Conservation (phyloP, 2,113 vertebrate species). For the Azemiops feae region DNA sequence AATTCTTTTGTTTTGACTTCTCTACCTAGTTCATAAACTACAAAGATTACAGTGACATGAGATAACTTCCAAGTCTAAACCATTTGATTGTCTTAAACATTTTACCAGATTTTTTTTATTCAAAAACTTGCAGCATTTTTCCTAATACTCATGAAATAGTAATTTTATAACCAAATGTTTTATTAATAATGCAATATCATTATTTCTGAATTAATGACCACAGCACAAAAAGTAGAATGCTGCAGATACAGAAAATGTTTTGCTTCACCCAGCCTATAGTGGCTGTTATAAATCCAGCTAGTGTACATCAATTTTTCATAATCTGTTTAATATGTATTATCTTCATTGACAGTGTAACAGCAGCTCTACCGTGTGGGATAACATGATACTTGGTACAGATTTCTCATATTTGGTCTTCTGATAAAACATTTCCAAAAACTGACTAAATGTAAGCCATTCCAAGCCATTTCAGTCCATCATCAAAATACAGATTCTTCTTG, state of each 20-base stretch:
- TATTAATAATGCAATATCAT: conserved; percentile 10
- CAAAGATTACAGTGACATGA: background rate
- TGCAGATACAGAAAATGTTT: conserved; percentile 61
- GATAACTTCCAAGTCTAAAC: background rate
- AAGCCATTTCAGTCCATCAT: conserved; percentile 72
- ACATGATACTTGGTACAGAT: conserved; percentile 73
- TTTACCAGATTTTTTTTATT: conserved; percentile 31
- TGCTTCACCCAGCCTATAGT: conserved; percentile 60
- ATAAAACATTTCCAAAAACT: conserved; percentile 75
- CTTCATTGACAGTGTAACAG: conserved; percentile 71
- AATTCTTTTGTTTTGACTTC: background rate
- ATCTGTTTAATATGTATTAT: conserved; percentile 66
- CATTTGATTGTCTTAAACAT: conserved; percentile 12
- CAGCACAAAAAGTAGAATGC: conserved; percentile 19
- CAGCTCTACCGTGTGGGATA: conserved; percentile 65
- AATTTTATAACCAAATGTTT: conserved; percentile 19
- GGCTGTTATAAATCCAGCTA: conserved; percentile 72
- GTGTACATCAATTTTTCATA: conserved; percentile 63
- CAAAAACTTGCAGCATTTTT: conserved; percentile 19
- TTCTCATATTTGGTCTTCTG: conserved; percentile 77
- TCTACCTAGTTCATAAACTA: background rate
- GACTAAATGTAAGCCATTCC: conserved; percentile 75
- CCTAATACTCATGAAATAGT: conserved; percentile 16
- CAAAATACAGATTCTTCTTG: conserved; percentile 67
- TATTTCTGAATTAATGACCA: conserved; percentile 17